A percentile compares a stretch with the other conserved stretches of the same genome.
Conservation (phyloP, 2,113 vertebrate species). For the Orcinus orca region DNA sequence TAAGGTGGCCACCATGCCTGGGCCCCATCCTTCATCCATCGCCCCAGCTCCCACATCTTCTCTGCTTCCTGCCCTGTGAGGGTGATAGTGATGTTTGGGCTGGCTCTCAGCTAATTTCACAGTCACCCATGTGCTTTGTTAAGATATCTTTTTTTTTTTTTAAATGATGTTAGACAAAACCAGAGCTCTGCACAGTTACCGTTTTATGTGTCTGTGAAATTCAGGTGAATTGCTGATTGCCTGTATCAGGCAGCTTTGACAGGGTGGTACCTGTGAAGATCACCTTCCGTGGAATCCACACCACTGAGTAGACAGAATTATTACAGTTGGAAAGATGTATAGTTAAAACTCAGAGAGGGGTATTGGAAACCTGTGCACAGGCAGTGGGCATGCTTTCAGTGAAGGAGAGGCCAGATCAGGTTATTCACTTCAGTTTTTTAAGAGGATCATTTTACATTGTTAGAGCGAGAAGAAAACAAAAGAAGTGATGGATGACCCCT, state of each 20-base stretch:
- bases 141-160: not conserved
- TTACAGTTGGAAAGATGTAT: not conserved
- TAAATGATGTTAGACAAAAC: not conserved
- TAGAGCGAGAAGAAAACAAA: constrained; percentile 4
- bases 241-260: not conserved
- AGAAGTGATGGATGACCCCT: not conserved
- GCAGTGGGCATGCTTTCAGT: not conserved
- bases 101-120: not conserved
- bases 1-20: fast-evolving
- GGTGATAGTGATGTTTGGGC: not conserved
- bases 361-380: not conserved
- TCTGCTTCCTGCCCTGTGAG: not conserved
- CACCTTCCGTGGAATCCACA: not conserved
- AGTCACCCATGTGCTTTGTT: not conserved
- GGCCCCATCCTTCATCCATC: not conserved
- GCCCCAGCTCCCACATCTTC: not conserved
- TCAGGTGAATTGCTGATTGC: not conserved
- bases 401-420: not conserved
- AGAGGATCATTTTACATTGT: constrained; percentile 32
- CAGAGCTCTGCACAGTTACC: not conserved
- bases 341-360: not conserved
- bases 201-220: not conserved
- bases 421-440: not conserved
- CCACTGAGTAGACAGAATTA: not conserved
- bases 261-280: not conserved